These are phyloP conservation scores for Aphis craccivora DNA, from an alignment of 1,140 invertebrate species.

Conservation along the genomic window DNA sequence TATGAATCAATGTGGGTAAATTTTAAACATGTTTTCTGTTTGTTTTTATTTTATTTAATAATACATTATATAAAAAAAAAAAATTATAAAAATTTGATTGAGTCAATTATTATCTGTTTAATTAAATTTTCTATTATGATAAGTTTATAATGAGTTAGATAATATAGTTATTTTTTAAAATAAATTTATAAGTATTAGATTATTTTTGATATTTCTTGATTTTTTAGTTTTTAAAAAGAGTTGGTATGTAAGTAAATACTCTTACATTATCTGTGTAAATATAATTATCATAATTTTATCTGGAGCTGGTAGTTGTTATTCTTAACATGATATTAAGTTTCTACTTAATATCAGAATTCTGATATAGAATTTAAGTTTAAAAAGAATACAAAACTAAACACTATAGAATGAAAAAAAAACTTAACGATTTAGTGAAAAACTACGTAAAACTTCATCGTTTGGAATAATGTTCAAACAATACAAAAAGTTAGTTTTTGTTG, in stretches of 20 bases:
- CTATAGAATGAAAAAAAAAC: not conserved
- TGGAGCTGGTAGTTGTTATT: not conserved
- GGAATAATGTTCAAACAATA: not conserved
- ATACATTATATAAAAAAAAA: no score
- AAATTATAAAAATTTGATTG: no score
- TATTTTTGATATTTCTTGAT: not conserved
- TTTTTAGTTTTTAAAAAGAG: not conserved
- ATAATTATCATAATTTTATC: not conserved
- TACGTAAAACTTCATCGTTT: not conserved
- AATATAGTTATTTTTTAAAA: not conserved
- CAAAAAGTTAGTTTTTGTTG: not conserved
- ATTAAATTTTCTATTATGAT: not conserved
- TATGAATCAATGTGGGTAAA: no score
- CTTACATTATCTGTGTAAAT: not conserved
- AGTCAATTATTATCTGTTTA: not conserved
- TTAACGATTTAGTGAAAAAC: not conserved
- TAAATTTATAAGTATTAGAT: not conserved
- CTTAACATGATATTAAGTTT: no score
- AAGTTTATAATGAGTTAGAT: not conserved
- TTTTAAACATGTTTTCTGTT: no score
- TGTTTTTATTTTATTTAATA: no score
- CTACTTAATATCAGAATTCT: not conserved
- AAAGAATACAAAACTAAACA: not conserved
- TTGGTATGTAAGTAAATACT: not conserved
- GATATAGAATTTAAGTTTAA: not conserved